These are phyloP conservation scores for Eumeta japonica DNA, from an alignment of 1,140 invertebrate genomes.

Conservation along the genomic window DNA sequence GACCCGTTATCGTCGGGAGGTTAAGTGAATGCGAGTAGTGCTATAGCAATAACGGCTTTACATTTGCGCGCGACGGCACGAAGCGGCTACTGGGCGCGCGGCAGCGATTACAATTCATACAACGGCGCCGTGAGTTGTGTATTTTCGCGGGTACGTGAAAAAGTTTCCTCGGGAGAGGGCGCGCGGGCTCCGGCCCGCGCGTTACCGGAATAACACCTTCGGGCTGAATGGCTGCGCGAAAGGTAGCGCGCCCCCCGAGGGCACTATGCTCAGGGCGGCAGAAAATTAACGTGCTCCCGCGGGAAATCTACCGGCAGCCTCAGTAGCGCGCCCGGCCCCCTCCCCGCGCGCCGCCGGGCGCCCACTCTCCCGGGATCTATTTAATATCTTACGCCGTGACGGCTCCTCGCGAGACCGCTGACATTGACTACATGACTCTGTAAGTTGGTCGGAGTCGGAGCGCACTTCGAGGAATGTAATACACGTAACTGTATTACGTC, in stretches of 20 bases:
- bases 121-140: too few species aligned
- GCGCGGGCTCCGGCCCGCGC: constrained; percentile 37
- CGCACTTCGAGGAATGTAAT: too few species aligned
- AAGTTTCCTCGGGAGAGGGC: constrained; percentile 32
- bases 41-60: too few species aligned
- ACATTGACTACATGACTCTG: neutral
- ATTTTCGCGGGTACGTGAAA: constrained; percentile 24
- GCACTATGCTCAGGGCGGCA: constrained; percentile 70
- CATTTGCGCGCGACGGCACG: too few species aligned
- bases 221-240: constrained; percentile 52
- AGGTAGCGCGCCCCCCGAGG: constrained; percentile 57
- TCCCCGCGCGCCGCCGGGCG: too few species aligned
- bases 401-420: neutral
- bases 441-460: too few species aligned
- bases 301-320: constrained; percentile 62
- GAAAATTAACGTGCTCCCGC: constrained; percentile 68
- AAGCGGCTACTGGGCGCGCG: too few species aligned
- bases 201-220: constrained; percentile 54
- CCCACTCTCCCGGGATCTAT: constrained; percentile 43
- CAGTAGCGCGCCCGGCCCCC: constrained; percentile 28
- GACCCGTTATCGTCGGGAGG: too few species aligned
- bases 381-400: constrained; percentile 23
- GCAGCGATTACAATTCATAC: too few species aligned
- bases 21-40: too few species aligned
- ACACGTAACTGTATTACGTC: too few species aligned